A percentile compares a stretch with the other conserved stretches of the same genome.
These are phyloP conservation scores for Ophiodon elongatus DNA, from an alignment of 2,113 vertebrate species.

Conservation along the genomic window DNA sequence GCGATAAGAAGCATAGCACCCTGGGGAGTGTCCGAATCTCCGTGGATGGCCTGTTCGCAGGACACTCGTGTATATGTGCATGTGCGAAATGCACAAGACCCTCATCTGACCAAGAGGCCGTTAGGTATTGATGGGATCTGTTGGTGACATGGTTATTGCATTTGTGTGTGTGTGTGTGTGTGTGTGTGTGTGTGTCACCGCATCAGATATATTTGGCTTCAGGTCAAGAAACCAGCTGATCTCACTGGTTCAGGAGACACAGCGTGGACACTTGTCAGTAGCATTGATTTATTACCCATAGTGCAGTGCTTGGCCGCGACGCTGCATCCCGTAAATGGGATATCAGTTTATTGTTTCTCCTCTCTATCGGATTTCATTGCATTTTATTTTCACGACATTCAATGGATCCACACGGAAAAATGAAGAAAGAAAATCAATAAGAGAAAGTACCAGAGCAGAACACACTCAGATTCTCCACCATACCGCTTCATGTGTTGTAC, in stretches of 20 bases:
- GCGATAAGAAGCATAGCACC: slow-evolving; percentile 43
- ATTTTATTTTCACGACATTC: slow-evolving; percentile 37
- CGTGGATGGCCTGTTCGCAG: slow-evolving; percentile 19
- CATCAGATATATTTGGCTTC: neutral
- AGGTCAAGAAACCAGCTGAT: slow-evolving; percentile 28
- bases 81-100: neutral
- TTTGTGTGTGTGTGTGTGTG: slow-evolving; percentile 17
- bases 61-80: slow-evolving; percentile 1
- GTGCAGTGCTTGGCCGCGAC: neutral
- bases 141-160: slow-evolving; percentile 5
- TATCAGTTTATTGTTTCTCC: slow-evolving; percentile 33
- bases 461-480: neutral
- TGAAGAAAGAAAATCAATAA: slow-evolving; percentile 18
- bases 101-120: slow-evolving; percentile 12
- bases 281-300: slow-evolving; percentile 57
- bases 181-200: neutral
- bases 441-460: neutral
- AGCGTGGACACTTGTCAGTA: slow-evolving; percentile 43
- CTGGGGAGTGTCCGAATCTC: slow-evolving; percentile 21
- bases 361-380: slow-evolving; percentile 41
- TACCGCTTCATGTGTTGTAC: too few species aligned
- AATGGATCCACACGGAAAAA: slow-evolving; percentile 3
- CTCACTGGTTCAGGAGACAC: slow-evolving; percentile 17
- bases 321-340: neutral
- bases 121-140: neutral